Evolutionary conservation across 2,113 vertebrate species (phyloP), one percentile per base, ranked within the genome.

Genomic region (Salvelinus alpinus): DNA sequence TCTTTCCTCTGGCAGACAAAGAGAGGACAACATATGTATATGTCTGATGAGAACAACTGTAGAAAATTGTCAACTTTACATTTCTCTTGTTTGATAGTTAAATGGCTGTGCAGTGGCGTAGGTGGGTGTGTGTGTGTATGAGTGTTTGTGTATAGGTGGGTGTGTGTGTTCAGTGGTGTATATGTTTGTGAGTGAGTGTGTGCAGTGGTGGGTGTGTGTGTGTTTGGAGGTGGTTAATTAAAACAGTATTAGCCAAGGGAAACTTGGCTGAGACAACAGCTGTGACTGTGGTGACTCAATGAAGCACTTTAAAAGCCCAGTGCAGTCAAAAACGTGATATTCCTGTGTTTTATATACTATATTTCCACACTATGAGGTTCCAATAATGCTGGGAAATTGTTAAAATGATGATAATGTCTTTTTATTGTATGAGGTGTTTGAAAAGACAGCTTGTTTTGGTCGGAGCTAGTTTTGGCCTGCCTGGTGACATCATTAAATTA

Each of bases 211-310:
- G 16, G 13, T 12, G 11, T 12, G 14, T 51, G 34, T 38, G 38
- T 44, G 38, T 44, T 9, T 44, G 8, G 2, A 44, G 38, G 38
- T 44, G 38, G 78, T 80, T 86, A 91, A 91, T 91, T 92, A 92
- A 91, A 91, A 86, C 70, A 71, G 84, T 82, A 90, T 91, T 90
- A 89, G 85, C 85, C 72, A 87, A 91, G 85, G 84, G 86, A 85
- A 88, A 86, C 85, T 83, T 87, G 80, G 79, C 82, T 78, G n/a
- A 4, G 18, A 51, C 79, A 87, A 77, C 81, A 87, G 87, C 84
- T 86, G 84, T 64, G 1, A 1, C 38, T 38, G 9, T 44, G 73
- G 75, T 12, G 82, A 84, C 87, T 87, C 78, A 85, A 90, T 89
- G 90, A 88, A 75, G 70, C 38, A 44, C 38, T 38, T 9, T 38